These are phyloP conservation scores for Sternarchorhynchus goeldii DNA, from an alignment of 2,797 vertebrate species.

Conservation along the genomic window DNA sequence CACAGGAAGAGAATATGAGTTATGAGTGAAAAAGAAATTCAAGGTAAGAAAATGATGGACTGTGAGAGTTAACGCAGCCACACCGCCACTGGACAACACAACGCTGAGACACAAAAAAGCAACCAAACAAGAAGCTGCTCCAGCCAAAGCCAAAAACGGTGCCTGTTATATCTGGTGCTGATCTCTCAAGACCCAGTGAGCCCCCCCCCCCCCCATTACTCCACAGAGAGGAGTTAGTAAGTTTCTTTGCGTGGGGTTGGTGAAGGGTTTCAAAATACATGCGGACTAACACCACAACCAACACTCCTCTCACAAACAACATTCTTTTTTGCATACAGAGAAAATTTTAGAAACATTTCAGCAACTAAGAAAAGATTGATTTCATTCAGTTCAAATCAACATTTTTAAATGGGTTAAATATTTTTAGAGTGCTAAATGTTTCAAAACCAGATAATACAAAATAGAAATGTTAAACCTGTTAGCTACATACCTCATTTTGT, in stretches of 20 bases:
- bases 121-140: slow-evolving; percentile 62
- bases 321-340: slow-evolving; percentile 6
- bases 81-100: slow-evolving; percentile 63
- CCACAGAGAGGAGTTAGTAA: background rate
- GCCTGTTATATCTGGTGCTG: slow-evolving; percentile 14
- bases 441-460: no score
- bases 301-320: slow-evolving; percentile 6
- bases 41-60: slow-evolving; percentile 14
- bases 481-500: no score
- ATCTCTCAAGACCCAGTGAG: slow-evolving; percentile 20
- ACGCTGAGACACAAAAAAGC: slow-evolving; percentile 73
- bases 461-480: no score
- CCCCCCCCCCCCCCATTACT: background rate
- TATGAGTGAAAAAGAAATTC: background rate
- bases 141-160: slow-evolving; percentile 38
- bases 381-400: slow-evolving; percentile 7
- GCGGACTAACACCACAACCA: slow-evolving; percentile 26
- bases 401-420: no score
- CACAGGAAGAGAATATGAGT: background rate
- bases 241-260: slow-evolving; percentile 12
- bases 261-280: slow-evolving; percentile 45
- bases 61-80: slow-evolving; percentile 49
- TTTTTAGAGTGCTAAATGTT: no score
- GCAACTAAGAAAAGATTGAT: slow-evolving; percentile 11
- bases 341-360: slow-evolving; percentile 5